phyloP scores from a whole-genome alignment of 2,888 invertebrate genomes.

The Leptinotarsa peninsularis region DNA sequence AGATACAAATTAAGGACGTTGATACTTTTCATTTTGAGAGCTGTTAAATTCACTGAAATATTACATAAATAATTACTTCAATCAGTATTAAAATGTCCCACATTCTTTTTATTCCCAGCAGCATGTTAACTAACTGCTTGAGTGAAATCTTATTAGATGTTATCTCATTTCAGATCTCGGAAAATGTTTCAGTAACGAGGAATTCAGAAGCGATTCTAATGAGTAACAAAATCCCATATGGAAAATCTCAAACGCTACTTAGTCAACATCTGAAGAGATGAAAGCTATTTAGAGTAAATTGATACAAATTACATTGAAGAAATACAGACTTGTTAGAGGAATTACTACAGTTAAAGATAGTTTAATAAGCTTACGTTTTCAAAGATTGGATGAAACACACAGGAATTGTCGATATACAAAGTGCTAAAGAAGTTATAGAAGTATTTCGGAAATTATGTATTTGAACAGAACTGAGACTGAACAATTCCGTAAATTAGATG shows the following conservation, averaged over 20 bases:
- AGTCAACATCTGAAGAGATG: constrained; percentile 14
- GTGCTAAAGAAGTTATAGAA: neutral
- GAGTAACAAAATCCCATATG: constrained; percentile 15
- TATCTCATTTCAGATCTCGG: constrained; percentile 12
- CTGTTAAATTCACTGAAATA: neutral
- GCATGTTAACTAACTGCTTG: neutral
- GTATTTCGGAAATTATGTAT: too few species aligned
- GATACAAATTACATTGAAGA: constrained; percentile 21
- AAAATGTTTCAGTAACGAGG: constrained; percentile 13
- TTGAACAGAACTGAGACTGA: too few species aligned
- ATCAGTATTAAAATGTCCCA: constrained; percentile 3
- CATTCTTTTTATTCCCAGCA: neutral
- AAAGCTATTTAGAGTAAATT: constrained; percentile 21
- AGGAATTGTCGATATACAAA: neutral
- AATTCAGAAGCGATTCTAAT: constrained; percentile 13
- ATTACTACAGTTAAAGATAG: neutral
- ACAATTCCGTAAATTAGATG: too few species aligned
- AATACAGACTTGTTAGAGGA: constrained; percentile 6
- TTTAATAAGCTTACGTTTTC: too few species aligned
- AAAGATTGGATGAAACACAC: neutral
- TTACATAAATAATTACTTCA: neutral
- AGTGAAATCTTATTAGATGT: constrained; percentile 7
- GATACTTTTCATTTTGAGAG: constrained; percentile 8
- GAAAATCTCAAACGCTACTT: constrained; percentile 12
- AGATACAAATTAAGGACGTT: neutral